Percentiles rank a stretch among this genome's conserved stretches.
Evolutionary conservation across 2,797 vertebrate species (phyloP).

Genomic region (Botia kubotai): DNA sequence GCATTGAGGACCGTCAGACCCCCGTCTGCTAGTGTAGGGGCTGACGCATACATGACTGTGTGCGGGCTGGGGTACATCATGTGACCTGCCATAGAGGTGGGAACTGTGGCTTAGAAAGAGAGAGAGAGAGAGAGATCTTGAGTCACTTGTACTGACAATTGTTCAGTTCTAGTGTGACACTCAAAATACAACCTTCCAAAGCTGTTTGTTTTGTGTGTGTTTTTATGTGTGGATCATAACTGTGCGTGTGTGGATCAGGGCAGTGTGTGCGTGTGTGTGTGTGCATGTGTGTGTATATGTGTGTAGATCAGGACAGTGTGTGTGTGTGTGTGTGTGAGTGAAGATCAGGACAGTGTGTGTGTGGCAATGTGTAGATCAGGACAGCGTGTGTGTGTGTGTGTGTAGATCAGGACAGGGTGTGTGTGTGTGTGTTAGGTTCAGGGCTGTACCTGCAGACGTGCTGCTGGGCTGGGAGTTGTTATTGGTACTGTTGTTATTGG

Average conservation of each 20-base stretch:
- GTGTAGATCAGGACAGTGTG: too few relatives aligned
- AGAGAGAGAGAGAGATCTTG: neutral
- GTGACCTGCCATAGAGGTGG: constrained; percentile 93
- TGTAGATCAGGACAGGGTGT: too few relatives aligned
- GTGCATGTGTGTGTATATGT: too few relatives aligned
- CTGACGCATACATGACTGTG: constrained; percentile 95
- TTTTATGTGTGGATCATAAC: too few relatives aligned
- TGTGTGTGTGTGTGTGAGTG: too few relatives aligned
- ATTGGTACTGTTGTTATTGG: constrained; percentile 90
- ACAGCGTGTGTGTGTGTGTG: too few relatives aligned
- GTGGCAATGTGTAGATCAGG: too few relatives aligned
- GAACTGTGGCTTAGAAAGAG: constrained; percentile 78
- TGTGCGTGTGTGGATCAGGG: neutral
- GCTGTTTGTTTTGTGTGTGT: too few relatives aligned
- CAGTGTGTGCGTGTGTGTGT: neutral
- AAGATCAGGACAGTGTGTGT: too few relatives aligned
- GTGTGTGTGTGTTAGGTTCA: neutral
- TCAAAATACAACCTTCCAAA: neutral
- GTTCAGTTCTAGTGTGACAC: constrained; percentile 33
- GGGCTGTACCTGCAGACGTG: constrained; percentile 86
- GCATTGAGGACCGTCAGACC: constrained; percentile 96
- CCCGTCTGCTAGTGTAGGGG: constrained; percentile 87
- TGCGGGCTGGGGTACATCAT: constrained; percentile 98
- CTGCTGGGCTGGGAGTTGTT: constrained; percentile 91
- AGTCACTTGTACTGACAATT: neutral